A percentile compares a stretch with the other conserved stretches of the same genome.
Evolutionary conservation across 2,797 vertebrate genomes (phyloP).

Genomic region (Sebastes iracundus): DNA sequence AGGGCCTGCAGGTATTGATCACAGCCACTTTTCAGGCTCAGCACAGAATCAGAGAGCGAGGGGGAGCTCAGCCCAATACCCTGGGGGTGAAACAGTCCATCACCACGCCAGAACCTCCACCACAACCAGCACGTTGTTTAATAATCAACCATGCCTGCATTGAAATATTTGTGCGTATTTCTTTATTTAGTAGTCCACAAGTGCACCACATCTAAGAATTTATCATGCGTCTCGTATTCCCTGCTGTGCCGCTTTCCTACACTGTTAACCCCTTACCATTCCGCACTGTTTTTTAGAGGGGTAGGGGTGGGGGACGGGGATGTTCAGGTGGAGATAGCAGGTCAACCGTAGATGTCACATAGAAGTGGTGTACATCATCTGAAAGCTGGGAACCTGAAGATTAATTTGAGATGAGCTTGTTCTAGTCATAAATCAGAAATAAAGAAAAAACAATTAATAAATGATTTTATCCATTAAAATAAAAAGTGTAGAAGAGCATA

Average conservation of each 20-base stretch:
- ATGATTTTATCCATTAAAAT: no score
- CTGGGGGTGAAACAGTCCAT: constrained; percentile 46
- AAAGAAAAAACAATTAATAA: no score
- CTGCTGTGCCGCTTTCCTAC: constrained; percentile 8
- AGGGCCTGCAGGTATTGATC: constrained; percentile 83
- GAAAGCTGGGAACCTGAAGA: no score
- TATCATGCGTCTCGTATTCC: not conserved
- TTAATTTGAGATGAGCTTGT: no score
- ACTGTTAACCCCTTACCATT: not conserved
- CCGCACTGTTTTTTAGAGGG: no score
- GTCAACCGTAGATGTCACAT: no score
- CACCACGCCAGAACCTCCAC: constrained; percentile 29
- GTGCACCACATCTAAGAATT: constrained; percentile 18
- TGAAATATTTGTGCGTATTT: constrained; percentile 20
- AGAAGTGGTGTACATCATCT: no score
- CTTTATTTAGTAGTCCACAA: constrained; percentile 22
- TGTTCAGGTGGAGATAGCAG: no score
- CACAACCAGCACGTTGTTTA: constrained; percentile 29
- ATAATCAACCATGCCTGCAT: constrained; percentile 28
- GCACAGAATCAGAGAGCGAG: constrained; percentile 65
- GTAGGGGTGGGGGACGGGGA: rapidly evolving
- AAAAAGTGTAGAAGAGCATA: no score
- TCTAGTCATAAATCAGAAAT: no score
- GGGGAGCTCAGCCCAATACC: constrained; percentile 29
- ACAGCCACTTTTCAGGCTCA: constrained; percentile 79